phyloP scores from a whole-genome alignment of 2,888 invertebrate species.

The Clitarchus hookeri region DNA sequence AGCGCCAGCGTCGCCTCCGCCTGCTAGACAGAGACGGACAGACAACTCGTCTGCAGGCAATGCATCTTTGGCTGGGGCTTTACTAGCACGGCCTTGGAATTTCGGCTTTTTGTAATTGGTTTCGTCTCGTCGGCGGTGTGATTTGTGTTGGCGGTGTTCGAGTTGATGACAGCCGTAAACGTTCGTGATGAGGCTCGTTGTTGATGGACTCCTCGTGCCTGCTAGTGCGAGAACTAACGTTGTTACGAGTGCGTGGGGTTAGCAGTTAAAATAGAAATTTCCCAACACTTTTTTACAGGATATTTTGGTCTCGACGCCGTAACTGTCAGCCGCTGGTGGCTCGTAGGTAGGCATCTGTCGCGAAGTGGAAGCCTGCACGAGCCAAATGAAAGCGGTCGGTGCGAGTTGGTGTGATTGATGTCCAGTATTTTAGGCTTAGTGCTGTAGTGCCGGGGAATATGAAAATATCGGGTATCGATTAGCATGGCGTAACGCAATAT shows the following conservation, averaged over 20 bases:
- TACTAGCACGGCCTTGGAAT: background rate
- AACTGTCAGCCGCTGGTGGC: background rate
- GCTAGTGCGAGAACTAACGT: background rate
- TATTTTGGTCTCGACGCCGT: background rate
- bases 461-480: slow-evolving; percentile 14
- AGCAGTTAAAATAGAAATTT: slow-evolving; percentile 1
- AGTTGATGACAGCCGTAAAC: background rate
- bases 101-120: background rate
- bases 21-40: background rate
- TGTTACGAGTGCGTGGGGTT: background rate
- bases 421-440: background rate
- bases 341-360: background rate
- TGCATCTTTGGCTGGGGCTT: slow-evolving; percentile 25
- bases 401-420: background rate
- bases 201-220: background rate
- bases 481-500: background rate
- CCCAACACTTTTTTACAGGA: slow-evolving; percentile 7
- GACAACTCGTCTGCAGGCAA: background rate
- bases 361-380: background rate
- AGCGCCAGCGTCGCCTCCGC: background rate
- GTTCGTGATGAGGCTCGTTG: background rate
- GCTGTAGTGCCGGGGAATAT: slow-evolving; percentile 2
- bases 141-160: background rate
- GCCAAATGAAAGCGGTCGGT: background rate
- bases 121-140: background rate